Evolutionary conservation across 2,888 invertebrate genomes (phyloP).

Genomic region (Petrophora chlorosata): DNA sequence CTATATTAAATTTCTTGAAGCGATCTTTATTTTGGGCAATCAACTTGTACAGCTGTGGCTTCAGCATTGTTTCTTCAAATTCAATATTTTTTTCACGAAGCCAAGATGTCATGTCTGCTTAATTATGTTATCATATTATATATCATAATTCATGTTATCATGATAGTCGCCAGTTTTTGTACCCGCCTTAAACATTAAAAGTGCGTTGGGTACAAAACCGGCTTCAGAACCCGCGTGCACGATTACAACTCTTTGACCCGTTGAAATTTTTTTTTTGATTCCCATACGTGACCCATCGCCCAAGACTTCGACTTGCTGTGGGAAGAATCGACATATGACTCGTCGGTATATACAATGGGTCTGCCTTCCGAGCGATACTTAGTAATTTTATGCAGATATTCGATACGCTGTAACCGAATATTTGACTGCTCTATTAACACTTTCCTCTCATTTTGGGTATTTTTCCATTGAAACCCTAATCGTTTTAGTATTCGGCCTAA

Average conservation of each 20-base stretch:
- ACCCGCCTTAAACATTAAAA: not conserved
- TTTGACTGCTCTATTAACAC: conserved; percentile 30
- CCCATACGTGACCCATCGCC: not conserved
- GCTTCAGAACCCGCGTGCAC: not conserved
- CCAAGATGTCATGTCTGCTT: conserved; percentile 15
- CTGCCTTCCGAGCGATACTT: conserved; percentile 23
- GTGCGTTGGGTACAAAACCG: conserved; percentile 1
- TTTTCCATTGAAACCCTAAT: not conserved
- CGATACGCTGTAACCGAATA: conserved; percentile 29
- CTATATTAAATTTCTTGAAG: conserved; percentile 14
- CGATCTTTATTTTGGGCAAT: conserved; percentile 8
- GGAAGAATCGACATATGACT: conserved; percentile 16
- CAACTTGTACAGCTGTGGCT: conserved; percentile 12
- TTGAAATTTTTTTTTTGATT: conserved; percentile 1
- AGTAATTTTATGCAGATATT: conserved; percentile 26
- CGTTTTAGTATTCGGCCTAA: not conserved
- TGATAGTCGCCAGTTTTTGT: conserved; percentile 27
- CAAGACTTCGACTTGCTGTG: not conserved
- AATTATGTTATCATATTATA: conserved; percentile 1
- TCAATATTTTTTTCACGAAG: conserved; percentile 16
- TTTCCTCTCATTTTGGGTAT: not conserved
- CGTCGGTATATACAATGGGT: conserved; percentile 27
- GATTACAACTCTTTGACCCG: not conserved
- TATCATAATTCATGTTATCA: not conserved
- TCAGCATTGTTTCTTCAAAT: conserved; percentile 7